A percentile compares a stretch with the other conserved stretches of the same genome.
Evolutionary conservation across 2,797 vertebrate genomes (phyloP).

Genomic region (Calcarius lapponicus): DNA sequence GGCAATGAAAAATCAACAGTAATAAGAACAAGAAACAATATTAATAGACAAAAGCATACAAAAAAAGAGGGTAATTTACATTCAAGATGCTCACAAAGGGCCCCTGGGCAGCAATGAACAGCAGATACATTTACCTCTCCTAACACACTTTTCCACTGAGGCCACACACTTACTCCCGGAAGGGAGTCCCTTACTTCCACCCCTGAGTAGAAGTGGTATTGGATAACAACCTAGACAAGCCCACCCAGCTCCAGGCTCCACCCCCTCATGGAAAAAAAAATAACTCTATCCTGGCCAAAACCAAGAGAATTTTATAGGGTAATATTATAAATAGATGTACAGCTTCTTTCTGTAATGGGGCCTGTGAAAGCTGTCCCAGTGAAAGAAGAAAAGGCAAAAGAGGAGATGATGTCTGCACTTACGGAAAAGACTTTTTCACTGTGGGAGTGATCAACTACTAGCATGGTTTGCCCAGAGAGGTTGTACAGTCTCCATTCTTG

Average conservation of each 20-base stretch:
- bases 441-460: background rate
- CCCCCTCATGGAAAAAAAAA: no score
- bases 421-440: background rate
- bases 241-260: background rate
- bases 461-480: background rate
- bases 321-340: background rate
- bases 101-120: background rate
- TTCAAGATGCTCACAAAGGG: background rate
- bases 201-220: no score
- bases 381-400: background rate
- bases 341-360: background rate
- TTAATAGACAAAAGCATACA: background rate
- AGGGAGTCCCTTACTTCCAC: background rate
- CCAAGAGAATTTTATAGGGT: background rate
- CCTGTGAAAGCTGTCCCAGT: no score
- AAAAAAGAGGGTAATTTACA: background rate
- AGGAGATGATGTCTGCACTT: background rate
- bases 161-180: background rate
- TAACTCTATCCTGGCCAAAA: background rate
- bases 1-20: background rate
- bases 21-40: background rate
- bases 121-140: background rate
- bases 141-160: rapidly evolving
- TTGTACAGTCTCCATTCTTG: background rate
- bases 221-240: background rate